A percentile compares a stretch with the other conserved stretches of the same genome.
phyloP scores from a whole-genome alignment of 2,888 invertebrate species.

The Ischnura elegans region DNA sequence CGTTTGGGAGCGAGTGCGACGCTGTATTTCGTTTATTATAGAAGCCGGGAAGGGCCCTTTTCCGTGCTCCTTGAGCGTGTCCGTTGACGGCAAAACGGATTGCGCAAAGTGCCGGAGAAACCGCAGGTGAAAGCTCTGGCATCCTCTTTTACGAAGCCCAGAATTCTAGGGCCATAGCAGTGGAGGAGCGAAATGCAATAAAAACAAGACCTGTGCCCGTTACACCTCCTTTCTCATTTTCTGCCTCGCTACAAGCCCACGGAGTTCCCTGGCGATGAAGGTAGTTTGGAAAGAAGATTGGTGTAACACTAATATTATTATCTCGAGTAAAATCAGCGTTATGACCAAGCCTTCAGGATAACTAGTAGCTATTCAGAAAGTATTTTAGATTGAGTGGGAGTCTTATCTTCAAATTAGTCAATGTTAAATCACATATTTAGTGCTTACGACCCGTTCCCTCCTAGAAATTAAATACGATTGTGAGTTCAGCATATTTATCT shows the following conservation, averaged over 20 bases:
- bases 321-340: no score
- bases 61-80: background rate
- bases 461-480: no score
- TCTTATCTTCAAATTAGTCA: no score
- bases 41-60: background rate
- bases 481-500: no score
- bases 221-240: background rate
- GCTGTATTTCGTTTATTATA: background rate
- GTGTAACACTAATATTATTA: no score
- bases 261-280: background rate
- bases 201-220: background rate
- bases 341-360: no score
- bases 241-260: background rate
- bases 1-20: background rate
- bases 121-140: background rate
- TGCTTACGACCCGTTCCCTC: no score
- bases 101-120: background rate
- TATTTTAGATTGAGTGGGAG: no score
- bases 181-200: background rate
- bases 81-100: conserved; percentile 15
- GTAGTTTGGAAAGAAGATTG: no score
- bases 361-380: no score
- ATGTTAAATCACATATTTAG: no score
- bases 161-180: background rate
- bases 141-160: background rate